These are phyloP conservation scores for Prosapia bicincta DNA, from an alignment of 2,888 invertebrate species.

Conservation along the genomic window DNA sequence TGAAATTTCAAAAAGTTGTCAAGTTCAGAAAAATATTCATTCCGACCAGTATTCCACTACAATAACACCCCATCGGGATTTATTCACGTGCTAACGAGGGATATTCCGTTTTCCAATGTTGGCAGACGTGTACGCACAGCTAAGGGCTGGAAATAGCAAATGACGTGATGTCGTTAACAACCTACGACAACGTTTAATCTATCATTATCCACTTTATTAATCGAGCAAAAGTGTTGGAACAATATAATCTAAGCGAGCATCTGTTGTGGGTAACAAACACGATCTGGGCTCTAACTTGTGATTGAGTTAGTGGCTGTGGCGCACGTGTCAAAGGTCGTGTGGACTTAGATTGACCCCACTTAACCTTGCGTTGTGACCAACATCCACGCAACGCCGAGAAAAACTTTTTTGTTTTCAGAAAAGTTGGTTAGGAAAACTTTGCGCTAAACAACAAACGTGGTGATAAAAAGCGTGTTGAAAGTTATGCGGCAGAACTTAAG, in stretches of 20 bases:
- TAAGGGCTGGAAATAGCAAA: not conserved
- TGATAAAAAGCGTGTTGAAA: not conserved
- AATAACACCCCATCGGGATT: too few relatives aligned
- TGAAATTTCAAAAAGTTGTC: too few relatives aligned
- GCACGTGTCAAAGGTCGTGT: conserved; percentile 1
- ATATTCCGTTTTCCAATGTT: not conserved
- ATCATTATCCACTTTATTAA: conserved; percentile 2
- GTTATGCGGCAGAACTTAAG: too few relatives aligned
- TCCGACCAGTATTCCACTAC: too few relatives aligned
- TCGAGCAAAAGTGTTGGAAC: not conserved
- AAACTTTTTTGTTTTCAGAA: not conserved
- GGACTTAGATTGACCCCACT: conserved; percentile 24
- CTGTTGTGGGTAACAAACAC: not conserved
- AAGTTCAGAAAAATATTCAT: too few relatives aligned
- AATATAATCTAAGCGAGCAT: not conserved
- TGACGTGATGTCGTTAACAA: not conserved
- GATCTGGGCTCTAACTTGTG: not conserved
- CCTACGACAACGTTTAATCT: not conserved
- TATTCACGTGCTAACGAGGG: too few relatives aligned
- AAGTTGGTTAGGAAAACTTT: not conserved
- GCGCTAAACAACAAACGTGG: not conserved
- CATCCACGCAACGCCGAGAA: not conserved
- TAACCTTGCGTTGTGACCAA: conserved; percentile 15
- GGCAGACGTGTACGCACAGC: not conserved
- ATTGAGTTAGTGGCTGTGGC: not conserved